phyloP scores from a whole-genome alignment of 2,888 invertebrate genomes.

The Calliopum simillimum region DNA sequence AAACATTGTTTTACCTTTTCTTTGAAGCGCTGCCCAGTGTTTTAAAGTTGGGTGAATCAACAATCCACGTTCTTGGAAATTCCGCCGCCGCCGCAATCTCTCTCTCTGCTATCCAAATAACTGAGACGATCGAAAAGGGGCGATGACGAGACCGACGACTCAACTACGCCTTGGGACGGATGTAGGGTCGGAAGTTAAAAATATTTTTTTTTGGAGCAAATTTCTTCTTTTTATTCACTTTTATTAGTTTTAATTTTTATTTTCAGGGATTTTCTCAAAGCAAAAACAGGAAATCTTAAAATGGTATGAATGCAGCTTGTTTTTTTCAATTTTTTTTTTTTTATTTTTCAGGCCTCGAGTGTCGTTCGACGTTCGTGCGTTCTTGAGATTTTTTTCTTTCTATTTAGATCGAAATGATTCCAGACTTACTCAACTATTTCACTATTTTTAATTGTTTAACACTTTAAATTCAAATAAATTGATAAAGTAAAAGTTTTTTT shows the following conservation, averaged over 20 bases:
- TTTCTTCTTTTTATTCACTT: neutral
- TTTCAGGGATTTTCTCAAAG: neutral
- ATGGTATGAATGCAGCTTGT: too few relatives aligned
- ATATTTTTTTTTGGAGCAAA: neutral
- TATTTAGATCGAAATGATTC: conserved; percentile 16
- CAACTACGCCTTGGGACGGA: conserved; percentile 32
- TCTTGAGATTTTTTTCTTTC: conserved; percentile 20
- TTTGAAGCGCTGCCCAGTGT: conserved; percentile 18
- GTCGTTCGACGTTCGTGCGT: conserved; percentile 19
- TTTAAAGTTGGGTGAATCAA: conserved; percentile 17
- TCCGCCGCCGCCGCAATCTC: neutral
- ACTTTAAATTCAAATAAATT: conserved; percentile 14
- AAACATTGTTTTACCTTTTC: conserved; percentile 18
- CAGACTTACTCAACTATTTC: conserved; percentile 17
- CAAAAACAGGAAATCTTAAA: too few relatives aligned
- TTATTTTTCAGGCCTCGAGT: conserved; percentile 36
- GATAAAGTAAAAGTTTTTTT: too few relatives aligned
- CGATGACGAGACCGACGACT: conserved; percentile 13
- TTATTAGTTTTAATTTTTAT: neutral
- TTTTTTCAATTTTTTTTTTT: conserved; percentile 19
- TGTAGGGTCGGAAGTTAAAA: conserved; percentile 13
- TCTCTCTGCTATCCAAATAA: neutral
- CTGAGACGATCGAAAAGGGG: conserved; percentile 8
- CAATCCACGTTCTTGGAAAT: conserved; percentile 33
- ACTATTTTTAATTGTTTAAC: neutral